Base-by-base conservation (phyloP, 2,888 invertebrate genomes). In the Diploptera punctata region DNA sequence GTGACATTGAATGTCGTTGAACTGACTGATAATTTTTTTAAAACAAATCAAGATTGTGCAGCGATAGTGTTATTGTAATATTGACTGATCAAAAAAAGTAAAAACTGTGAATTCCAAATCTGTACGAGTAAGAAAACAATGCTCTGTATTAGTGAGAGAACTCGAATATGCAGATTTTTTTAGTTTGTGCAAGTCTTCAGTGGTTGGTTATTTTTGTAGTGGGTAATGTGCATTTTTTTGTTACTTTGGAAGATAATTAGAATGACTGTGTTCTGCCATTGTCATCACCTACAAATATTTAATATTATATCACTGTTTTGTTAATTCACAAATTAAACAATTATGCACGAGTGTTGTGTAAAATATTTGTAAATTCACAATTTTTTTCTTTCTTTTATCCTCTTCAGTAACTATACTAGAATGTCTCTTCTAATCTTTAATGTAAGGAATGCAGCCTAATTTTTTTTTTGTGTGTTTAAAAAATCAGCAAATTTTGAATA, bases 141-240 rank as follows among this genome's bases (percentile, higher is more conserved):
- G 21, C 29, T 57, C 57, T 57, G 57, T 57, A 57, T 57, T 13
- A 57, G 57, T 57, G 29, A 29, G 57, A 29, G 10, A 5, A 7
- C 29, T 29, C 26, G n/a, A 29, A 29, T n/a, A 29, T n/a, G n/a
- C 26, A 57, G 3, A 57, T 29, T 24, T 57, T 29, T 13, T 16
- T 57, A n/a, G 5, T 2, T 4, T 57, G 57, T 57, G 57, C 29
- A 31, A 57, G 57, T 57, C 31, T 57, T 57, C 57, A 31, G 57
- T 57, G 57, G 31, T 57, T 57, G 57, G 57, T 57, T 31, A n/a
- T 47, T n/a, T 52, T n/a, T 57, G 57, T 57, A 57, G 57, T 57
- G 57, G 57, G 57, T 29, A 29, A 57, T 29, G 57, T 57, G 57
- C 57, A 57, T 57, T 29, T 57, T 18, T 10, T 24, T 57, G 1